phyloP scores from a whole-genome alignment of 30 jellyfish, hydroid and myxozoan genomes.

The Mastigias papua region DNA sequence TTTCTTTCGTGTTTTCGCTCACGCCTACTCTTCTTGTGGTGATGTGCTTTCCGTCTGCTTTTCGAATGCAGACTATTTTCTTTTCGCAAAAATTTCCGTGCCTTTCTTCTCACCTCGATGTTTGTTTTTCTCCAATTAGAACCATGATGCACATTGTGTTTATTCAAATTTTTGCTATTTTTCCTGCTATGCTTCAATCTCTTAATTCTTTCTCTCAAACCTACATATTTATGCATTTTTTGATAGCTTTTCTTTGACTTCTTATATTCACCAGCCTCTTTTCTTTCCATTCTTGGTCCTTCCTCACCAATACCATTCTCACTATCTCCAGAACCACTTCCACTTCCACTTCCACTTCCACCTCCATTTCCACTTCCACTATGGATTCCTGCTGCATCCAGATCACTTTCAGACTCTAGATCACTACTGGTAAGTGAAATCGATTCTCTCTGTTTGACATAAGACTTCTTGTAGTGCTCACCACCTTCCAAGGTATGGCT shows the following conservation, averaged over 20 bases:
- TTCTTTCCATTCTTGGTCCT: not conserved
- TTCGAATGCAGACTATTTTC: not conserved
- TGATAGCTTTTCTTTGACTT: not conserved
- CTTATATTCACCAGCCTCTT: not conserved
- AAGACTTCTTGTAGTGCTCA: not conserved
- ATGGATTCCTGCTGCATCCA: not conserved
- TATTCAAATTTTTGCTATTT: not conserved
- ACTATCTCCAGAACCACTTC: conserved; percentile 30
- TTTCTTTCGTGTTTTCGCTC: not conserved
- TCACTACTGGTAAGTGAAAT: not conserved
- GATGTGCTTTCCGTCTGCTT: not conserved
- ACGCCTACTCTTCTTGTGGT: conserved; percentile 9
- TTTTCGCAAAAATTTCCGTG: not conserved
- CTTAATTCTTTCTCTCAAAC: conserved; percentile 21
- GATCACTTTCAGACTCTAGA: not conserved
- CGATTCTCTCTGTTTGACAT: not conserved
- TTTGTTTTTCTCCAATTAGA: not conserved
- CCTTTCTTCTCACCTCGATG: not conserved
- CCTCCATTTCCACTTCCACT: conserved; percentile 59
- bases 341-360: conserved; percentile 39
- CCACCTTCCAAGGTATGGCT: not conserved
- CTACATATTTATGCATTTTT: conserved; percentile 3
- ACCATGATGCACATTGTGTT: not conserved
- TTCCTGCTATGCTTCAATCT: conserved; percentile 12
- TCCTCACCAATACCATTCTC: conserved; percentile 38